Percentiles rank a stretch among this genome's conserved stretches.
Conservation (phyloP, 2,113 vertebrate species). For the Odocoileus virginianus region DNA sequence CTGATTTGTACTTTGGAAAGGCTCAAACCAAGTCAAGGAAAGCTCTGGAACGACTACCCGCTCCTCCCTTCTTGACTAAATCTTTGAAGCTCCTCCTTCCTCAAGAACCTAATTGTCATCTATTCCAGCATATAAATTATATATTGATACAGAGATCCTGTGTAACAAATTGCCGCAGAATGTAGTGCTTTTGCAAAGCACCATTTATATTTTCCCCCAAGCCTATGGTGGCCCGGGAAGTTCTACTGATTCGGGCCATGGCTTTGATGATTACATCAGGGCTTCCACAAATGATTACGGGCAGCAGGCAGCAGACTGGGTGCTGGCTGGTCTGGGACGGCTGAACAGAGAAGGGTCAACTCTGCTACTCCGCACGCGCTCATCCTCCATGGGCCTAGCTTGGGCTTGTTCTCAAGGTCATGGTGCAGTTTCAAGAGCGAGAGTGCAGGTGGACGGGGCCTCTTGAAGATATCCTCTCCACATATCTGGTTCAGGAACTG, state of each 20-base stretch:
- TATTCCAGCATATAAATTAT: not conserved
- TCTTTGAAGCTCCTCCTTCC: not conserved
- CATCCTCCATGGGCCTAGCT: not conserved
- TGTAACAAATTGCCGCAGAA: not conserved
- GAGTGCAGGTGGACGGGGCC: not conserved
- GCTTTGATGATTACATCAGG: not conserved
- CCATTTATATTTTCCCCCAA: not conserved
- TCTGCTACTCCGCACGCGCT: fast-evolving
- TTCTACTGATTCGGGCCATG: not conserved
- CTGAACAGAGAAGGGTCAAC: not conserved
- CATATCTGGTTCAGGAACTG: not conserved
- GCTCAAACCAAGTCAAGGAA: not conserved
- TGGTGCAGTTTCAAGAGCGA: no score
- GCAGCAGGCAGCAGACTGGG: not conserved
- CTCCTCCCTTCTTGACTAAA: not conserved
- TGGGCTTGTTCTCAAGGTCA: not conserved
- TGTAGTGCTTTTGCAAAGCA: not conserved
- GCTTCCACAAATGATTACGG: not conserved
- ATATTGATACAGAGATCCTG: not conserved
- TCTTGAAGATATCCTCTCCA: not conserved
- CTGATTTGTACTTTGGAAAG: not conserved
- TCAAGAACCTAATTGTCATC: not conserved
- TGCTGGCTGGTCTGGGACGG: not conserved
- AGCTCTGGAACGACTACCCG: not conserved
- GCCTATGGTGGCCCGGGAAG: not conserved